These are phyloP conservation scores for Drosophila atripex DNA, from an alignment of 2,888 invertebrate species.

Conservation along the genomic window DNA sequence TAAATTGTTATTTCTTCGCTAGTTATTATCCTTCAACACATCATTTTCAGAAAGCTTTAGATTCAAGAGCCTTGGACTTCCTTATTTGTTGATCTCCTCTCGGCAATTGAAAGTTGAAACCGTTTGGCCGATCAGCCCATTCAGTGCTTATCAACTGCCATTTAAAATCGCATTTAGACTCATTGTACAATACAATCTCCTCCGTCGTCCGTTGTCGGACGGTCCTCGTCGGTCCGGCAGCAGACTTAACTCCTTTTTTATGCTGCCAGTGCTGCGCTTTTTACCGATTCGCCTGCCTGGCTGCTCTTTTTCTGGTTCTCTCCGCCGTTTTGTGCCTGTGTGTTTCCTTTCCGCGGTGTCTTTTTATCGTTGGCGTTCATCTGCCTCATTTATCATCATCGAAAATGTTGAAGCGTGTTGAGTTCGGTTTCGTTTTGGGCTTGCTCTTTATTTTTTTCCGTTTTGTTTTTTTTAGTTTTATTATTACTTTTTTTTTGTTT, in stretches of 20 bases:
- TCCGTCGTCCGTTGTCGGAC: slow-evolving; percentile 5
- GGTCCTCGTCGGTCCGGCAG: slow-evolving; percentile 45
- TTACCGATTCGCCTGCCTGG: not conserved
- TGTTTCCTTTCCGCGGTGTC: slow-evolving; percentile 46
- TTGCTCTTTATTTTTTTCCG: slow-evolving; percentile 45
- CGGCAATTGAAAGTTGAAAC: slow-evolving; percentile 40
- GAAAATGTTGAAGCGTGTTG: slow-evolving; percentile 77
- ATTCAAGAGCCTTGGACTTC: not conserved
- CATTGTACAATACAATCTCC: slow-evolving; percentile 40
- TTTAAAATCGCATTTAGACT: slow-evolving; percentile 51
- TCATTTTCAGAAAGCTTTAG: not conserved
- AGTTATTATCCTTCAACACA: not conserved
- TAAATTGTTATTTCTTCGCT: not conserved
- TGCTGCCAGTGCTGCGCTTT: slow-evolving; percentile 15
- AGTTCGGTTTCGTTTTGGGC: slow-evolving; percentile 56
- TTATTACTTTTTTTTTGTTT: slow-evolving; percentile 18
- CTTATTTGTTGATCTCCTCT: slow-evolving; percentile 4
- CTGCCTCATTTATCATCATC: slow-evolving; percentile 75
- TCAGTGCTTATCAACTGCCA: slow-evolving; percentile 51
- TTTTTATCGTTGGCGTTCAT: slow-evolving; percentile 73
- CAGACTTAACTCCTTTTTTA: slow-evolving; percentile 38
- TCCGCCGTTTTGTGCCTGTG: not conserved
- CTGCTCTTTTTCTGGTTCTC: slow-evolving; percentile 33
- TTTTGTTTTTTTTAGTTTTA: slow-evolving; percentile 4
- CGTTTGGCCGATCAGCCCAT: slow-evolving; percentile 36